Evolutionary conservation across 2,797 vertebrate species (phyloP).

Genomic region (Melanotaenia maccullochi): DNA sequence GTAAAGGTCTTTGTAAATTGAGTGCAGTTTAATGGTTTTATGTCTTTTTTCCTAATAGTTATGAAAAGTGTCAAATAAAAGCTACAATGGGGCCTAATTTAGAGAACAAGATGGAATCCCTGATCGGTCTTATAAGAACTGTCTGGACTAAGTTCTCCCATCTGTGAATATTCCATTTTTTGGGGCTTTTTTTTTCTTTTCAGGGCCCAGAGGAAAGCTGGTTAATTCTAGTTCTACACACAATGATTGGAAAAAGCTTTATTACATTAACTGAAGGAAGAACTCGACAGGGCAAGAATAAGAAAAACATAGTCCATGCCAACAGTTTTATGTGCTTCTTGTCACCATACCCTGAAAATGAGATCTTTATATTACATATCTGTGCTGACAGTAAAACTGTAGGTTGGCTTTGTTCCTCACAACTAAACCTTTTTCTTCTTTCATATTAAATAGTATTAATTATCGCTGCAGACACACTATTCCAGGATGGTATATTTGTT

Average conservation of each 20-base stretch:
- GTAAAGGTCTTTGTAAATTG: conserved; percentile 1
- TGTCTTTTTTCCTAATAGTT: background rate
- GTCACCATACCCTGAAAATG: background rate
- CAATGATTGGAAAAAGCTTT: background rate
- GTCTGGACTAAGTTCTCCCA: background rate
- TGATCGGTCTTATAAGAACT: background rate
- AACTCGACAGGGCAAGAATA: background rate
- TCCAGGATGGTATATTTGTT: conserved; percentile 32
- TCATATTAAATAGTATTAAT: conserved; percentile 41
- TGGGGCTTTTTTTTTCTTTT: conserved; percentile 4
- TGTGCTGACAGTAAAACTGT: background rate
- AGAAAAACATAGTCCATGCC: background rate
- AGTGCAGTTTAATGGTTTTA: conserved; percentile 24
- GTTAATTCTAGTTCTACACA: background rate
- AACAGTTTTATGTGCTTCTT: background rate
- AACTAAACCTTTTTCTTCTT: background rate
- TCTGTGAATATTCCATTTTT: background rate
- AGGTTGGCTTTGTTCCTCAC: background rate
- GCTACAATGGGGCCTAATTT: background rate
- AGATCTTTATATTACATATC: background rate
- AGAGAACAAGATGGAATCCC: background rate
- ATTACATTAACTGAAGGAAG: background rate
- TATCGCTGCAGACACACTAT: conserved; percentile 31
- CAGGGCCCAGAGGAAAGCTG: background rate
- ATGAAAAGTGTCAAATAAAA: conserved; percentile 19